Conservation (phyloP, 2,797 vertebrate genomes). For the Sebastes vulpes region DNA sequence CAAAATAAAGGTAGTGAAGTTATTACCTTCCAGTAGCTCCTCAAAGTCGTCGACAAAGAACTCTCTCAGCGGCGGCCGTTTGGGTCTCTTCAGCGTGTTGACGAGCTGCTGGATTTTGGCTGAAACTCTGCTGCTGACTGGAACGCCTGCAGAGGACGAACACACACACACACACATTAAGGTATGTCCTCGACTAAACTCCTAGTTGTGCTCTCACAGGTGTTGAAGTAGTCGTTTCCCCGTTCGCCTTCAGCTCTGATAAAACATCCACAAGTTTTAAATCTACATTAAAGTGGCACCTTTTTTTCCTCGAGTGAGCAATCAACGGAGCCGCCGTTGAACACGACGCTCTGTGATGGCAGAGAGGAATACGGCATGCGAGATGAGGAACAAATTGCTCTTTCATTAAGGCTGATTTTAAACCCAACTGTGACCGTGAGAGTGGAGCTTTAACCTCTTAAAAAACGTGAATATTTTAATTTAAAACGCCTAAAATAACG, state of each 20-base stretch:
- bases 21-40: conserved; percentile 95
- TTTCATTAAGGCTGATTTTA: conserved; percentile 4
- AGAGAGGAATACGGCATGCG: background rate
- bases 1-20: background rate
- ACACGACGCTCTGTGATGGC: background rate
- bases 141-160: conserved; percentile 88
- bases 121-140: conserved; percentile 98
- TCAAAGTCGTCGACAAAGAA: conserved; percentile 99
- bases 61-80: conserved; percentile 92
- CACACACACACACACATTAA: background rate
- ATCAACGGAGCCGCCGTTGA: background rate
- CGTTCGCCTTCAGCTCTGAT: background rate
- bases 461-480: too few relatives aligned
- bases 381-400: conserved; percentile 6
- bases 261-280: background rate
- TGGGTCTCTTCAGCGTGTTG: conserved; percentile 97
- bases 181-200: background rate
- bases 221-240: background rate
- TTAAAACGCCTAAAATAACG: too few relatives aligned
- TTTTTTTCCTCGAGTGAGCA: background rate
- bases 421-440: background rate
- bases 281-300: background rate
- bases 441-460: background rate
- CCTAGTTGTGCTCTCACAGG: conserved; percentile 2
- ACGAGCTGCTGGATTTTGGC: conserved; percentile 98